Base-by-base conservation (phyloP, 2,888 invertebrate species). In the Lissonota sp. region DNA sequence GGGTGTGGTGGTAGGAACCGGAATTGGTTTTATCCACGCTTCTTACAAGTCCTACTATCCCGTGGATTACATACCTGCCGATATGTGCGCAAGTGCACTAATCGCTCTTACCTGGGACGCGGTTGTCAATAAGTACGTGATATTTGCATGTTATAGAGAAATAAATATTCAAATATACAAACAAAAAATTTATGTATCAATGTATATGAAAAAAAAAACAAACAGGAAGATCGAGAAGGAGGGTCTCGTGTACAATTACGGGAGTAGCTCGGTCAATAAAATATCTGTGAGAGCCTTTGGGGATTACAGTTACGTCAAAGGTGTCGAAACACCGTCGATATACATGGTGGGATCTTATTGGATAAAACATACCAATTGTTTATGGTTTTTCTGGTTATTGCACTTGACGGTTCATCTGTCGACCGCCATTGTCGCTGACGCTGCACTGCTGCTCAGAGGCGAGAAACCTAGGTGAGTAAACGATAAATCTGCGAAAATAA, bases 201-300 rank as follows among this genome's bases (percentile, higher is more conserved):
- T 51, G n/a, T 8, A 55, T 5, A 37, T 49, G 8, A 58, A 2
- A 3, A 8, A n/a, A 66, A 26, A 8, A 4, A n/a, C 44, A 16
- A 55, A 39, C 12, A 4, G 10, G 37, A 66, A 37, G 14, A n/a
- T n/a, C n/a, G n/a, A n/a, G n/a, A n/a, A n/a, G n/a, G n/a, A n/a
- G n/a, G n/a, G n/a, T n/a, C n/a, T n/a, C 0, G 95, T 98, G 57
- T 98, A 96, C 93, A 98, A 98, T 93, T 97, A 96, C 91, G 97
- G 97, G 0, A 96, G 97, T 0, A 96, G 97, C 0, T 93, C 94
- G 1, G 94, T 96, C 81, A 98, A 98, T 89, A 86, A 87, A 26
- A 77, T 86, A 0, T 84, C 64, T 0, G 6, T 86, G 0, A 58
- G 39, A 5, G 16, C 71, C n/a, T 72, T 87, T 3, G 4, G 84